Conservation (phyloP, 2,888 invertebrate genomes). For the Teinopalpus imperialis region DNA sequence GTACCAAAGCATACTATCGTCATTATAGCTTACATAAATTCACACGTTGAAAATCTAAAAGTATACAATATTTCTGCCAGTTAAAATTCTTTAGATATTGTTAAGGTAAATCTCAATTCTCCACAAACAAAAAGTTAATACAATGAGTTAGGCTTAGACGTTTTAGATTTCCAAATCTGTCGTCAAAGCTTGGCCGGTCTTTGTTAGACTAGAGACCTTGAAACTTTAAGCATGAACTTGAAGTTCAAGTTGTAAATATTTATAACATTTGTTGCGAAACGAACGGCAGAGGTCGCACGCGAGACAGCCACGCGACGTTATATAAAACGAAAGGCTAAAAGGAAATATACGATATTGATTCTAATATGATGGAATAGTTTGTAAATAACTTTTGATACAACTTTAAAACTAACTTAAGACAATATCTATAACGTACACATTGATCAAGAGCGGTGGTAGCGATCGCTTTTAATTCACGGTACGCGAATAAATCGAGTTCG, state of each 20-base stretch:
- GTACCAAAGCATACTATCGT: no score
- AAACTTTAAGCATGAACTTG: conserved; percentile 19
- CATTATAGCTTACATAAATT: no score
- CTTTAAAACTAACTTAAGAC: no score
- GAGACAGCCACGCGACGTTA: conserved; percentile 14
- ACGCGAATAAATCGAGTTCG: no score
- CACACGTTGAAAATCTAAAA: no score
- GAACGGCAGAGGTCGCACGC: conserved; percentile 18
- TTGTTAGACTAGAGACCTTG: conserved; percentile 9
- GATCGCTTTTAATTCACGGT: no score
- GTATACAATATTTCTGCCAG: no score
- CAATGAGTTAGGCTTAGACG: background rate
- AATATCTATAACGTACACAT: no score
- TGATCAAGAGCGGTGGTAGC: no score
- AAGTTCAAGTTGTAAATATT: conserved; percentile 24
- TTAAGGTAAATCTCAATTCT: no score
- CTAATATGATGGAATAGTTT: background rate
- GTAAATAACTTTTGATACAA: no score
- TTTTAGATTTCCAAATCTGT: conserved; percentile 7
- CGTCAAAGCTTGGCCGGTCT: conserved; percentile 2
- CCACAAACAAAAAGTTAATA: no score
- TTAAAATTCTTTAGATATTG: background rate
- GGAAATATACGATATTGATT: conserved; percentile 14
- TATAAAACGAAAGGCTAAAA: conserved; percentile 14
- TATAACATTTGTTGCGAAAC: conserved; percentile 17